These are phyloP conservation scores for Anoncus sp. DNA, from an alignment of 2,888 invertebrate species.

Conservation along the genomic window DNA sequence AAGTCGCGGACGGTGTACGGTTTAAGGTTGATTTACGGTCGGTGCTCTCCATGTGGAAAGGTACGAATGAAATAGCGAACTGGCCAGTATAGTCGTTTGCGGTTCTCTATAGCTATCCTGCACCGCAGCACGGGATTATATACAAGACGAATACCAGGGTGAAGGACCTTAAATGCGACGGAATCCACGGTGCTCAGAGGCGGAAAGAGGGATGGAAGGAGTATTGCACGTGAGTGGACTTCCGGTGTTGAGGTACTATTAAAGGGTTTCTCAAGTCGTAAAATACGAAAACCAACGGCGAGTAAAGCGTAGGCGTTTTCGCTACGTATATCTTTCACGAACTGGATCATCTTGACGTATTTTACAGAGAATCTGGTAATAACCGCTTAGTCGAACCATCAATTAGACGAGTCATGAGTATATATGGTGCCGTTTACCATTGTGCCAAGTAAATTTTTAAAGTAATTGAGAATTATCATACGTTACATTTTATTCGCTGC, in stretches of 20 bases:
- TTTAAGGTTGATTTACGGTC: constrained; percentile 81
- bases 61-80: constrained; percentile 54
- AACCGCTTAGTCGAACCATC: constrained; percentile 3
- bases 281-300: constrained; percentile 30
- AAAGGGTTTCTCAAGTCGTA: constrained; percentile 51
- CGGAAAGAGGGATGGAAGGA: constrained; percentile 11
- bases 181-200: constrained; percentile 2
- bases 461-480: not conserved
- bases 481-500: not conserved
- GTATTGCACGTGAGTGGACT: constrained; percentile 79
- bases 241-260: constrained; percentile 70
- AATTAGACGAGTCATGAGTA: constrained; percentile 1
- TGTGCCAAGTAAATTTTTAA: not conserved
- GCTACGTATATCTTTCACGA: constrained; percentile 23
- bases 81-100: constrained; percentile 54
- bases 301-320: constrained; percentile 13
- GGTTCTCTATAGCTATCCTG: constrained; percentile 46
- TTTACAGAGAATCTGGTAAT: constrained; percentile 12
- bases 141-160: constrained; percentile 23
- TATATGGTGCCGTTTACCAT: not conserved
- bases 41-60: constrained; percentile 62
- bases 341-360: constrained; percentile 8
- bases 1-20: constrained; percentile 75
- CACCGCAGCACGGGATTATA: constrained; percentile 37
- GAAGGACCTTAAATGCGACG: constrained; percentile 12